Evolutionary conservation across 2,797 vertebrate species (phyloP).

Genomic region (Yasuhikotakia modesta): DNA sequence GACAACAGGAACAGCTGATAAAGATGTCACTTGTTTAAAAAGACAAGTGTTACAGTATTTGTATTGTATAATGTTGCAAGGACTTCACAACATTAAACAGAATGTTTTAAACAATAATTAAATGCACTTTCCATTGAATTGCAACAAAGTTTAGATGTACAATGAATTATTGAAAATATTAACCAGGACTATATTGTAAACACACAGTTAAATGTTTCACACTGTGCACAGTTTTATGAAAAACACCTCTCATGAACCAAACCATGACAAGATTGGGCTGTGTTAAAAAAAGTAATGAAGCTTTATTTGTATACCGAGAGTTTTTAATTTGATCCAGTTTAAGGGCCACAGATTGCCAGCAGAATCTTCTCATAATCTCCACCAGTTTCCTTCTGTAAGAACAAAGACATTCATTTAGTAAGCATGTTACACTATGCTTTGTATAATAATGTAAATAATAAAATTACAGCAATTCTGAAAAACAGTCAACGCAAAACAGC

Average conservation of each 20-base stretch:
- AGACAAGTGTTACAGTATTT: background rate
- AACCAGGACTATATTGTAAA: background rate
- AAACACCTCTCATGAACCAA: background rate
- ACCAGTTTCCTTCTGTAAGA: slow-evolving; percentile 84
- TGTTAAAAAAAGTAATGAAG: background rate
- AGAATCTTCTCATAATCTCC: slow-evolving; percentile 84
- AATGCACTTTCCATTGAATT: background rate
- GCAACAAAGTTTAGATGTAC: background rate
- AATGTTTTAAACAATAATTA: background rate
- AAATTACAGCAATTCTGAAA: background rate
- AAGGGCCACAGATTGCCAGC: slow-evolving; percentile 81
- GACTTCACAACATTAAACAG: background rate
- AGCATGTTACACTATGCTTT: background rate
- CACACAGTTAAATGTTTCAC: background rate
- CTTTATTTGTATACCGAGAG: background rate
- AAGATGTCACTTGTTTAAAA: background rate
- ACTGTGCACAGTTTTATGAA: background rate
- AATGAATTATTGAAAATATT: background rate
- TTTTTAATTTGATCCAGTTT: slow-evolving; percentile 30
- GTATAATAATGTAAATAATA: too few species aligned
- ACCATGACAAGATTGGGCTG: background rate
- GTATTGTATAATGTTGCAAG: background rate
- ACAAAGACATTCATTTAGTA: background rate
- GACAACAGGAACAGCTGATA: background rate
- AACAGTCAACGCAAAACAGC: background rate